phyloP scores from a whole-genome alignment of 1,140 invertebrate genomes.

The Oryzaephilus surinamensis region DNA sequence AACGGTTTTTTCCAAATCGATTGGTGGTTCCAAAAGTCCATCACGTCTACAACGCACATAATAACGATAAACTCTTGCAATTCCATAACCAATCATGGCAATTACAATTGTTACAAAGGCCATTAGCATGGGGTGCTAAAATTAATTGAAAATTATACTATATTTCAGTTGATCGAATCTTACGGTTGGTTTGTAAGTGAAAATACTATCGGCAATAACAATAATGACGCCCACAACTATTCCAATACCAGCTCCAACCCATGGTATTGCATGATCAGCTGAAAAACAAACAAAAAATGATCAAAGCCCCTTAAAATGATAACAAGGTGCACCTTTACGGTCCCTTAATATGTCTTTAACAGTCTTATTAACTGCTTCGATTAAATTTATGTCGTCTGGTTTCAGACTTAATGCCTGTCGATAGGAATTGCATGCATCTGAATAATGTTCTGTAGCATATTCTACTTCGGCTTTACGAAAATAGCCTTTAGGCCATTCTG shows the following conservation, averaged over 20 bases:
- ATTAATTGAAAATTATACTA: slow-evolving; percentile 7
- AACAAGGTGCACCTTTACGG: slow-evolving; percentile 30
- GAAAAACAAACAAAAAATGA: slow-evolving; percentile 31
- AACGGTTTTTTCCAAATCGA: slow-evolving; percentile 13
- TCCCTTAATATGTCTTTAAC: slow-evolving; percentile 49
- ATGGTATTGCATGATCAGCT: slow-evolving; percentile 63
- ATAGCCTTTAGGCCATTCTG: slow-evolving; percentile 74
- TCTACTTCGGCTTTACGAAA: slow-evolving; percentile 71
- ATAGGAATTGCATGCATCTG: slow-evolving; percentile 62
- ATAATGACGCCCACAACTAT: slow-evolving; percentile 59
- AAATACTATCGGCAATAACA: slow-evolving; percentile 57
- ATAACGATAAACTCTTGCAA: slow-evolving; percentile 44
- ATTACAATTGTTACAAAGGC: slow-evolving; percentile 46
- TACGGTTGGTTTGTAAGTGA: slow-evolving; percentile 58
- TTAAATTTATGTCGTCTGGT: slow-evolving; percentile 55
- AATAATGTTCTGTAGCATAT: slow-evolving; percentile 54
- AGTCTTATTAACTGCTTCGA: slow-evolving; percentile 52
- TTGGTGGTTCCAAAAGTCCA: slow-evolving; percentile 43
- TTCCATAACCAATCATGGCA: slow-evolving; percentile 46
- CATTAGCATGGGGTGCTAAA: slow-evolving; percentile 50
- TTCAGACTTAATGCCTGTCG: slow-evolving; percentile 54
- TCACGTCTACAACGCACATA: slow-evolving; percentile 44
- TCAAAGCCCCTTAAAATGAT: too few species aligned
- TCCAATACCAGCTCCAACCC: slow-evolving; percentile 63
- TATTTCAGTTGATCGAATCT: slow-evolving; percentile 26